Evolutionary conservation across 2,888 invertebrate species (phyloP).

Genomic region (Eristalinus aeneus): DNA sequence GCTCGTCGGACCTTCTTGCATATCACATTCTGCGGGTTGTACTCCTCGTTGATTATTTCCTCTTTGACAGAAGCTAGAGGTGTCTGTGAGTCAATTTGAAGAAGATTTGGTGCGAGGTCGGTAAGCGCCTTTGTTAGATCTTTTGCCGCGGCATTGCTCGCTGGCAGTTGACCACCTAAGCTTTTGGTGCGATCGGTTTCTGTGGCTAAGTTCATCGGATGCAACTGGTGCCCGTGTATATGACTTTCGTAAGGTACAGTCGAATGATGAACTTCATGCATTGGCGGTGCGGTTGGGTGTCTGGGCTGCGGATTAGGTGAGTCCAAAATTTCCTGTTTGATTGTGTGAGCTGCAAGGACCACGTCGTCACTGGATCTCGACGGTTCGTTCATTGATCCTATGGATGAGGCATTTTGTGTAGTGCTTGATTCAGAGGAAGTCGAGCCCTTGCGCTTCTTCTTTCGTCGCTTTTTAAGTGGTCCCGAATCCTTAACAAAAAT

Average conservation of each 20-base stretch:
- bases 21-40: slow-evolving; percentile 78
- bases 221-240: slow-evolving; percentile 75
- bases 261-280: slow-evolving; percentile 58
- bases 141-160: slow-evolving; percentile 73
- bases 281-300: slow-evolving; percentile 49
- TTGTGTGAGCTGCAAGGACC: slow-evolving; percentile 65
- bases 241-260: slow-evolving; percentile 65
- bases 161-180: slow-evolving; percentile 59
- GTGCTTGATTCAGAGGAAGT: slow-evolving; percentile 79
- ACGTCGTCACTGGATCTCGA: slow-evolving; percentile 40
- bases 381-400: slow-evolving; percentile 51
- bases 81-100: slow-evolving; percentile 61
- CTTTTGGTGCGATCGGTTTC: slow-evolving; percentile 72
- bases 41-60: slow-evolving; percentile 77
- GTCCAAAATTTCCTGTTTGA: slow-evolving; percentile 79
- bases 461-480: slow-evolving; percentile 79
- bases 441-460: slow-evolving; percentile 80
- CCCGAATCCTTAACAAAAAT: slow-evolving; percentile 76
- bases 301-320: slow-evolving; percentile 73
- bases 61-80: slow-evolving; percentile 75
- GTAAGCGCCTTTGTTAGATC: slow-evolving; percentile 78
- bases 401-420: slow-evolving; percentile 72
- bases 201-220: slow-evolving; percentile 79
- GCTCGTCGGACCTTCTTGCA: slow-evolving; percentile 80
- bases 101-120: slow-evolving; percentile 72